These are phyloP conservation scores for Chromis chromis DNA, from an alignment of 2,797 vertebrate genomes.

Conservation along the genomic window DNA sequence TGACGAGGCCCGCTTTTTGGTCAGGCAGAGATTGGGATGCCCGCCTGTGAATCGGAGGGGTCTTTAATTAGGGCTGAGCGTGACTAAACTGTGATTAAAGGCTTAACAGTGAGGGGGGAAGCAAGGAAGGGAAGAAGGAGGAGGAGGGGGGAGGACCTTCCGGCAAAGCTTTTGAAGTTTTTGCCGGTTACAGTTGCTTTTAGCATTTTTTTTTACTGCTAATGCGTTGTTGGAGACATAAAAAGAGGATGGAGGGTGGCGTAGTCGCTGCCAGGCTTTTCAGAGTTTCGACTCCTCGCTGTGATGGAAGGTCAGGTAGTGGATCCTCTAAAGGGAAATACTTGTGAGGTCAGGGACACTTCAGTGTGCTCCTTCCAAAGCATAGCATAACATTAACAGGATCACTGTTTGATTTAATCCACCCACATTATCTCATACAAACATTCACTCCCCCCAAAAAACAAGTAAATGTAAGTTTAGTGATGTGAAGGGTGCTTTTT, in stretches of 20 bases:
- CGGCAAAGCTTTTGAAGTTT: slow-evolving; percentile 84
- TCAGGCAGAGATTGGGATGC: slow-evolving; percentile 74
- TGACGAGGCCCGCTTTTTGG: slow-evolving; percentile 61
- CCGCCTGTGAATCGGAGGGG: slow-evolving; percentile 79
- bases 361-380: slow-evolving; percentile 14
- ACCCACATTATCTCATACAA: not conserved
- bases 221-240: slow-evolving; percentile 68
- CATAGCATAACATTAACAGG: slow-evolving; percentile 8
- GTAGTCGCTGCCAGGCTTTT: slow-evolving; percentile 52
- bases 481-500: slow-evolving; percentile 1
- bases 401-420: not conserved
- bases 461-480: not conserved
- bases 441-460: not conserved
- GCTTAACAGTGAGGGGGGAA: slow-evolving; percentile 76
- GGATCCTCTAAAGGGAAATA: slow-evolving; percentile 36
- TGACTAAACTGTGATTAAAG: slow-evolving; percentile 90
- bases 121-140: slow-evolving; percentile 29
- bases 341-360: slow-evolving; percentile 17
- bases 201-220: slow-evolving; percentile 68
- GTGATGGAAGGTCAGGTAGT: slow-evolving; percentile 50
- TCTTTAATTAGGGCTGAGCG: slow-evolving; percentile 87
- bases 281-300: slow-evolving; percentile 29
- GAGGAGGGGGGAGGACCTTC: slow-evolving; percentile 62
- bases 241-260: slow-evolving; percentile 66
- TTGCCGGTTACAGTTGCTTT: slow-evolving; percentile 76